Evolutionary conservation across 2,113 vertebrate species (phyloP), one percentile per base, ranked within the genome.

Genomic region (Nyctereutes procyonoides): DNA sequence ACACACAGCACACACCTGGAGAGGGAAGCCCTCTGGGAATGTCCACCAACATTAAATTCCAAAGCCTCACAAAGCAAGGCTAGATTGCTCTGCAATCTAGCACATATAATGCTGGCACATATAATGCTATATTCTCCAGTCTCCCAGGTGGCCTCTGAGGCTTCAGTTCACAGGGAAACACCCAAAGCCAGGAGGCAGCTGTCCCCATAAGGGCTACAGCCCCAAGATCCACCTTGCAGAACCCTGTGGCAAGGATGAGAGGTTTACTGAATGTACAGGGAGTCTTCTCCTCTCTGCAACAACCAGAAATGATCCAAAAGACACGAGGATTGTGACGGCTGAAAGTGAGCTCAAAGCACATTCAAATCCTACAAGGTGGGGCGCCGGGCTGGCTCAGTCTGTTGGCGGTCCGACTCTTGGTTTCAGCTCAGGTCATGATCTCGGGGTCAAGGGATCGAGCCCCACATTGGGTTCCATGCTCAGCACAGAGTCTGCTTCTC

Each of bases 1-100:
- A 51, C 11, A 24, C 0, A 2, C 4, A 62, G 2, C 8, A 6
- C 24, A 6, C 1, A 2, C 22, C 9, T 0, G 0, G 38, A 48
- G 60, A 67, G 0, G 0, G 38, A 62, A 13, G 7, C 38, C 58
- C 12, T 28, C 17, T 0, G 0, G 0, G 26, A 28, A 30, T 2
- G 4, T 3, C 13, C 26, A 5, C 32, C 67, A 14, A 17, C 14
- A 19, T 16, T 3, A 22, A 58, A 19, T 16, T 35, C 81, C 8
- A 8, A 19, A 92, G 38, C 8, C 35, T 71, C 63, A n/a, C 62
- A 11, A 35, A 30, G 51, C 32, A 13, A 13, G 20, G 16, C 8
- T 7, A 8, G 11, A 14, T 2, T 0, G 38, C 8, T 32, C 58
- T 35, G 62, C 53, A 19, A 0, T 2, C 15, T 10, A 16, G 30